Base-by-base conservation (phyloP, 1,140 invertebrate species). In the Meloidogyne floridensis region DNA sequence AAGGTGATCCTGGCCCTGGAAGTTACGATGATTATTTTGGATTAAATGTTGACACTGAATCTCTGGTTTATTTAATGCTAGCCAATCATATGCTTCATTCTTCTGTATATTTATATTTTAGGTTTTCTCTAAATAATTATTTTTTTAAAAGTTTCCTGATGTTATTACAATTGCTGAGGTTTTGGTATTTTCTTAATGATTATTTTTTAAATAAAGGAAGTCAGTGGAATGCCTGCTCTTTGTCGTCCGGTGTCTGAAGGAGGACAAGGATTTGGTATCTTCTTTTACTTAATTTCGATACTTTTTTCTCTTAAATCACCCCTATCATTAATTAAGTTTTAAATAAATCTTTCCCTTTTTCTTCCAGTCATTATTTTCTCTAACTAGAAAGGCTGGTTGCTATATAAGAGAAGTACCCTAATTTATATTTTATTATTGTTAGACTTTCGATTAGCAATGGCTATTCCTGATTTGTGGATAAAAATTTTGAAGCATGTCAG, bases 191-290 rank as follows among this genome's bases (percentile, higher is more conserved):
- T 74, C 9, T 71, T 82, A 11, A 53, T 18, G 56, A 87, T 88
- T 8, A 82, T 94, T 72, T 69, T 75, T 78, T 78, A 32, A 32
- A 32, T 9, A 81, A n/a, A 65, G 93, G 97, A 99, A 92, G 97
- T 99, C 0, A 97, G 95, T 74, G 98, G 98, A 71, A 99, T 99
- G 97, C 98, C 98, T 56, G 96, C 93, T 11, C 92, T 96, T 20
- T 98, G 98, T 90, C 93, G 97, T 3, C 96, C 97, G 2, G 93
- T 98, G 0, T 88, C 91, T 20, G 96, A 99, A 92, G 98, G 96
- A 71, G 96, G 96, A 9, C 92, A 93, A 79, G 98, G 98, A 2
- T 99, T 99, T 91, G 97, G 99, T 90, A 99, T 96, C 92, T 93
- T 97, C 56, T 92, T 99, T 18, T 97, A 94, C 32, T 99, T 99